Conservation (phyloP, 1,140 invertebrate genomes). For the Ips nitidus region DNA sequence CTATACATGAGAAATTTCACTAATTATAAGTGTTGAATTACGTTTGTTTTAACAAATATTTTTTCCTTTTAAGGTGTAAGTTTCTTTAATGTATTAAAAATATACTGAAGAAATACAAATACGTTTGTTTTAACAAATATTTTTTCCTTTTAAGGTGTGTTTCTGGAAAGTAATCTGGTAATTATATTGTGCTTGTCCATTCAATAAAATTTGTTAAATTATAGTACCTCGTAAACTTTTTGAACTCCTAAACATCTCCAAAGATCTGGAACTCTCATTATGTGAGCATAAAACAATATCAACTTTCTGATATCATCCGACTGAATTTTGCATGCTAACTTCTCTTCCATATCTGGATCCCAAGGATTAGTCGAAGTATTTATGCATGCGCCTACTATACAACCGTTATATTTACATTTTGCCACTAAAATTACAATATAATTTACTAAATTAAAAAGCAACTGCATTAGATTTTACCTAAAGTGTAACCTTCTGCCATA, state of each 20-base stretch:
- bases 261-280: conserved; percentile 48
- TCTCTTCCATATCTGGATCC: conserved; percentile 47
- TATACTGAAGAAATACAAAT: too few species aligned
- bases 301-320: conserved; percentile 43
- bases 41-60: too few species aligned
- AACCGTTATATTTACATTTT: conserved; percentile 49
- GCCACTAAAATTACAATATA: conserved; percentile 45
- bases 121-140: too few species aligned
- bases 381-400: conserved; percentile 52
- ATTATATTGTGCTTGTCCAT: too few species aligned
- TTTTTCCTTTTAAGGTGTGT: too few species aligned
- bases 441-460: conserved; percentile 12
- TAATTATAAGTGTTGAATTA: too few species aligned
- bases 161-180: too few species aligned
- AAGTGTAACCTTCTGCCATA: conserved; percentile 48
- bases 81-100: too few species aligned
- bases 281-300: conserved; percentile 52
- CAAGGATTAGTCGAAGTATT: conserved; percentile 47
- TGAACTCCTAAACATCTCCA: conserved; percentile 49
- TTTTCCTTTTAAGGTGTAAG: too few species aligned
- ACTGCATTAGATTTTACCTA: conserved; percentile 32
- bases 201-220: too few species aligned
- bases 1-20: too few species aligned
- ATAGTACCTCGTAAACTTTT: conserved; percentile 55
- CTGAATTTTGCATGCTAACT: conserved; percentile 46